Base-by-base conservation (phyloP, 92 coral and sea anemone genomes). In the Desmophyllum pertusum region DNA sequence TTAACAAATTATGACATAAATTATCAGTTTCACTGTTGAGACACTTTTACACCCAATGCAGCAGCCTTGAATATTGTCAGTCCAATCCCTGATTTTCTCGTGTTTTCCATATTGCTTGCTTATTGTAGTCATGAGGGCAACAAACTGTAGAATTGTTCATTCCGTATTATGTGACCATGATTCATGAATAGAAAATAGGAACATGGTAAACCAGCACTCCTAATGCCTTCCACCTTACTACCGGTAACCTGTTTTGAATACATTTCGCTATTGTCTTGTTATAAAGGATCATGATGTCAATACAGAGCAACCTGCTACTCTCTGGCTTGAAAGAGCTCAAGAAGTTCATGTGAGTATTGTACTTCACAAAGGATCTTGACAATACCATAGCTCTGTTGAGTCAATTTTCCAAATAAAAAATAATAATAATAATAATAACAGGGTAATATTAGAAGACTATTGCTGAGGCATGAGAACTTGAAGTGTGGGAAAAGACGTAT, bases 301-400 rank as follows among this genome's bases (percentile, higher is more conserved):
- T 35, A 74, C 87, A 38, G 99, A 97, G 45, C 99, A 97, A 80
- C 96, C 99, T 35, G 88, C 93, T 2, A 92, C 98, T 52, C 94
- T 94, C 64, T 97, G 99, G 99, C 92, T 88, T 30, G 99, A 97
- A 84, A 70, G 93, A 74, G 64, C 85, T 72, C 74, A 84, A 52
- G 93, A 86, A 81, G 75, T 94, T 46, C 99, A 97, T 73, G 99
- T 97, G 74, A 92, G 98, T 73, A 19, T 14, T 52, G 2, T 17
- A 38, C 31, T 48, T 21, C 17, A 6, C 53, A 13, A 48, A 48
- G 1, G 53, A 48, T 13, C 21, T 6, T 48, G 0, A 48, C 21
- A 15, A 48, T 48, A n/a, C n/a, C n/a, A n/a, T n/a, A n/a, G n/a
- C n/a, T n/a, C n/a, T n/a, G n/a, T n/a, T n/a, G n/a, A n/a, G n/a